phyloP scores from a whole-genome alignment of 64 coral and sea anemone genomes.

The Pocillopora damicornis region DNA sequence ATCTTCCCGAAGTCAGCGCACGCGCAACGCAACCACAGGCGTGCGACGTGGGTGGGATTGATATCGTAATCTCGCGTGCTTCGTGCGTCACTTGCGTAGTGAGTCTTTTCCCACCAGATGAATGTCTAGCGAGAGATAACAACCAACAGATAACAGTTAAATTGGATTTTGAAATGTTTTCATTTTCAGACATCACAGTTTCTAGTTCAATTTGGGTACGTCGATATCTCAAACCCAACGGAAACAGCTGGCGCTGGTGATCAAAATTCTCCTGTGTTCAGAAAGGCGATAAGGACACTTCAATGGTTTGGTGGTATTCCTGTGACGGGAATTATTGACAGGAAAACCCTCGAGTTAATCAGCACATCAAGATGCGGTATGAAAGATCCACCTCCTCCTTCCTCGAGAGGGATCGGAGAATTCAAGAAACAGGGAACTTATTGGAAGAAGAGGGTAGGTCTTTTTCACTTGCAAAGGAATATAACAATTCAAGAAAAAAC shows the following conservation, averaged over 20 bases:
- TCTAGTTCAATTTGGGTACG: background rate
- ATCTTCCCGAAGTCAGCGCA: too few relatives aligned
- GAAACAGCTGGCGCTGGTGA: background rate
- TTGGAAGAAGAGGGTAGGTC: constrained; percentile 82
- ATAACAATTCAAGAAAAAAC: too few relatives aligned
- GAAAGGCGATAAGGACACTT: constrained; percentile 27
- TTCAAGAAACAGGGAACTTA: constrained; percentile 59
- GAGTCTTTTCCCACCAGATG: too few relatives aligned
- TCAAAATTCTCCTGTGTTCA: background rate
- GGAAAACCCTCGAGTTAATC: constrained; percentile 57
- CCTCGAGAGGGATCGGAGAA: constrained; percentile 47
- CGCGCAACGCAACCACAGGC: too few relatives aligned
- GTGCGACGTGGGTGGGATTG: too few relatives aligned
- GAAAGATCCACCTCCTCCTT: constrained; percentile 42
- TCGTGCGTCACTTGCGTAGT: too few relatives aligned
- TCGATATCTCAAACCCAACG: background rate
- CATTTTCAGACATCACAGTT: background rate
- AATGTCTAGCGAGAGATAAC: too few relatives aligned
- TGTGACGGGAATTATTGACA: constrained; percentile 57
- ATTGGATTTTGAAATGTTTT: background rate
- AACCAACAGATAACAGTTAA: too few relatives aligned
- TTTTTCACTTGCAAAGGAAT: background rate
- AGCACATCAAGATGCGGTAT: constrained; percentile 67
- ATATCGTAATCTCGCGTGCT: too few relatives aligned
- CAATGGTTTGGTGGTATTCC: constrained; percentile 61